A percentile compares a stretch with the other conserved stretches of the same genome.
Evolutionary conservation across 1,140 invertebrate species (phyloP).

Genomic region (Micrasema minimum): DNA sequence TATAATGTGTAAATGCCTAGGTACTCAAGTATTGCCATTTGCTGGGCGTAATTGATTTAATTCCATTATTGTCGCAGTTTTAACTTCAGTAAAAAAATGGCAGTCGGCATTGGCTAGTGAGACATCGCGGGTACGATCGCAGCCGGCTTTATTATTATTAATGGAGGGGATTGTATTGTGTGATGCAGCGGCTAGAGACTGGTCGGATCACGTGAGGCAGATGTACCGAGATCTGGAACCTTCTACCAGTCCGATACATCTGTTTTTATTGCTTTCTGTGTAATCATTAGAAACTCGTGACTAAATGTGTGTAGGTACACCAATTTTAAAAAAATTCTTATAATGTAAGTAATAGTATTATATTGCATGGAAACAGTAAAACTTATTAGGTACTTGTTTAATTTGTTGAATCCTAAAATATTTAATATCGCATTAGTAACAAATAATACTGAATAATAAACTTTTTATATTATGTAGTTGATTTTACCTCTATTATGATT

Average conservation of each 20-base stretch:
- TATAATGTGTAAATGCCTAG: background rate
- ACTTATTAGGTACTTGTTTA: no score
- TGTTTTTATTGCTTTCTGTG: background rate
- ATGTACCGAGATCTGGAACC: background rate
- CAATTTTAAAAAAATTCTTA: no score
- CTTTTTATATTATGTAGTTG: no score
- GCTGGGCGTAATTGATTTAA: background rate
- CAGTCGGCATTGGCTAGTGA: constrained; percentile 2
- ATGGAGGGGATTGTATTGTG: constrained; percentile 12
- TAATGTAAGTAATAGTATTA: no score
- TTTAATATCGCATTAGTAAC: no score
- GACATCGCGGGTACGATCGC: background rate
- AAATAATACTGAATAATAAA: no score
- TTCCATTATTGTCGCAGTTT: no score
- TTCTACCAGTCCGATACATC: background rate
- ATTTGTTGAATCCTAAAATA: no score
- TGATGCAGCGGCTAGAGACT: background rate
- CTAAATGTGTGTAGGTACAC: no score
- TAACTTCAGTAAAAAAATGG: constrained; percentile 11
- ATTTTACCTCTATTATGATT: no score
- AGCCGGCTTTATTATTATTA: constrained; percentile 7
- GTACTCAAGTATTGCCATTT: constrained; percentile 2
- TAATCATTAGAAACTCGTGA: no score
- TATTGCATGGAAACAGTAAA: no score
- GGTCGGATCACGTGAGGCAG: constrained; percentile 17